These are phyloP conservation scores for Octomys mimax DNA, from an alignment of 2,797 vertebrate genomes.

Conservation along the genomic window DNA sequence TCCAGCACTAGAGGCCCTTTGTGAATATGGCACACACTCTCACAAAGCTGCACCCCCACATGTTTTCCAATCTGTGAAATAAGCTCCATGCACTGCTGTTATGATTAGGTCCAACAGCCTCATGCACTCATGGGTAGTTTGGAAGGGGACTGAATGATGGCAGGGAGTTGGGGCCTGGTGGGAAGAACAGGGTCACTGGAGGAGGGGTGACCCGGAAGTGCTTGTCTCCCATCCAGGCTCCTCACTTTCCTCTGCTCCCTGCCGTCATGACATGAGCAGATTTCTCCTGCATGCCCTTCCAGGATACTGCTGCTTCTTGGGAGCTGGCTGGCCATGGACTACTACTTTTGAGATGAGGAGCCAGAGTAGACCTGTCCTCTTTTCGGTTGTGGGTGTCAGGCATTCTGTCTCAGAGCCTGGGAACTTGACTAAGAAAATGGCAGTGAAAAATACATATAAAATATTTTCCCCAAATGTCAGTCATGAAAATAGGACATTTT, in stretches of 20 bases:
- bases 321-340: background rate
- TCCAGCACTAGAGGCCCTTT: background rate
- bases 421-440: background rate
- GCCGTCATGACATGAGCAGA: background rate
- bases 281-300: background rate
- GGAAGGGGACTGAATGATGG: background rate
- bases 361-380: background rate
- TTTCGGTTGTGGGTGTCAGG: background rate
- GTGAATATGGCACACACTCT: background rate
- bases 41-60: background rate
- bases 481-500: background rate
- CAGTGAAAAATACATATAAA: slow-evolving; percentile 3
- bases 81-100: background rate
- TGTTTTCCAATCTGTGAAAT: background rate
- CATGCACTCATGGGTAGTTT: background rate
- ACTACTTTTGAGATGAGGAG: background rate
- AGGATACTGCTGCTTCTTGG: background rate
- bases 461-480: background rate
- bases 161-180: background rate
- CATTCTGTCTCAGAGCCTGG: background rate
- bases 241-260: background rate
- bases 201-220: background rate
- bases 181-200: background rate
- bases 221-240: background rate
- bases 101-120: background rate